phyloP scores from a whole-genome alignment of 2,888 invertebrate species.

The Gymnosoma rotundatum region DNA sequence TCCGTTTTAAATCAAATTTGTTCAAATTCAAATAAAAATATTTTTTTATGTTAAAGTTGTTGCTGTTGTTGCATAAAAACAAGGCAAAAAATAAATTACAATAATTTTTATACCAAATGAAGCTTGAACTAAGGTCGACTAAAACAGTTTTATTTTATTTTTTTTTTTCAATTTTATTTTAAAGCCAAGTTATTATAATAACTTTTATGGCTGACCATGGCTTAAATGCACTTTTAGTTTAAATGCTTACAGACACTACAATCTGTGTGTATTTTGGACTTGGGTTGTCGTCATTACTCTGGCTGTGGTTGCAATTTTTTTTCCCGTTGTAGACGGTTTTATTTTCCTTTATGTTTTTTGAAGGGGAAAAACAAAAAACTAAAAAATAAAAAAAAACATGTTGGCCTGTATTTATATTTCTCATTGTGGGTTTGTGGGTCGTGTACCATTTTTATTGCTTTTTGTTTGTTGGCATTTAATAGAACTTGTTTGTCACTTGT shows the following conservation, averaged over 20 bases:
- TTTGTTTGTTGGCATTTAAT: slow-evolving; percentile 18
- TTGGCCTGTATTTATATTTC: slow-evolving; percentile 11
- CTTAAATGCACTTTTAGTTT: slow-evolving; percentile 61
- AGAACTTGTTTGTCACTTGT: slow-evolving; percentile 42
- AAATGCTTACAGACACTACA: neutral
- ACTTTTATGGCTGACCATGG: slow-evolving; percentile 56
- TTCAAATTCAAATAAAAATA: slow-evolving; percentile 8
- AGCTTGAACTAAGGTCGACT: slow-evolving; percentile 10
- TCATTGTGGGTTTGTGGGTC: slow-evolving; percentile 66
- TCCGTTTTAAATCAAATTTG: too few relatives aligned
- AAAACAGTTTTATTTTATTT: neutral
- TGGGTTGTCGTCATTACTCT: neutral
- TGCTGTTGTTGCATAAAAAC: slow-evolving; percentile 9
- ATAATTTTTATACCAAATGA: slow-evolving; percentile 36
- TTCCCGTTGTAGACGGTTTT: slow-evolving; percentile 30
- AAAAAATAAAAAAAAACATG: slow-evolving; percentile 2
- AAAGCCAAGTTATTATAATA: slow-evolving; percentile 27
- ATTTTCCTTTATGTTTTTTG: neutral
- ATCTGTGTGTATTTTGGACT: neutral
- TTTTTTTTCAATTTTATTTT: slow-evolving; percentile 1
- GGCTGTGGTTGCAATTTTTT: neutral
- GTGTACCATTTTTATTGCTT: slow-evolving; percentile 55
- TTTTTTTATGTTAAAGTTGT: slow-evolving; percentile 1
- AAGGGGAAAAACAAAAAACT: slow-evolving; percentile 3
- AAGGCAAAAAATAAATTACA: slow-evolving; percentile 26